Base-by-base conservation (phyloP, 30 jellyfish, hydroid and myxozoan species). In the Pseudorhiza aurosa region DNA sequence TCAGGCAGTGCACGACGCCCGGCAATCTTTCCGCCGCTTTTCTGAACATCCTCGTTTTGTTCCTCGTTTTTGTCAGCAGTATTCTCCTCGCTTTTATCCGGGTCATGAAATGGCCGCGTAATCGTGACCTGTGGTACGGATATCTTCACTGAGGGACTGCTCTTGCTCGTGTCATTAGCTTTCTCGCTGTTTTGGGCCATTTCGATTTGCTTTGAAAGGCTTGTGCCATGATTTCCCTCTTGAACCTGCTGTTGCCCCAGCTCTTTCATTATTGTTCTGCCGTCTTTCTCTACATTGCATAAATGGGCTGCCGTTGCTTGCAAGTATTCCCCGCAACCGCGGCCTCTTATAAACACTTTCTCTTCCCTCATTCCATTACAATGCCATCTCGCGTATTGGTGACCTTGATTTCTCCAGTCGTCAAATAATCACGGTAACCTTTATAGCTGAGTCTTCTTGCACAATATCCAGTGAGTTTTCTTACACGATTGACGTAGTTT, bases 1-100 rank as follows among this genome's bases (percentile, higher is more conserved):
- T 80, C 91, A 0, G 91, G 84, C 47, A 80, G 27, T n/a, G 91
- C 83, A 19, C 91, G 50, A 24, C 91, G 91, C 1, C 77, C 83
- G 2, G 91, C 84, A 24, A 80, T 26, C 37, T 47, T 72, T 14
- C 72, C 85, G 1, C 58, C 85, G 11, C 25, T 30, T 17, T 53
- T 35, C 40, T 72, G 85, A 1, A 15, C 40, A 29, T 72, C 44
- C 24, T 47, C 60, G 72, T 43, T 53, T 1, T 5, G 37, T 8
- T 53, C 68, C 8, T 30, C 76, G 15, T 31, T 46, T 11, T 33
- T 11, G 14, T 21, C 55, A 19, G 21, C 40, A n/a, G 49, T 58
- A 50, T 39, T 19, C 36, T 15, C 39, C 35, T 57, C 69, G 14
- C 26, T 31, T 15, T 53, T 53, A 1, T 53, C 67, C 6, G 15